A percentile compares a stretch with the other conserved stretches of the same genome.
Evolutionary conservation across 2,113 vertebrate genomes (phyloP).

Genomic region (Saccopteryx bilineata): DNA sequence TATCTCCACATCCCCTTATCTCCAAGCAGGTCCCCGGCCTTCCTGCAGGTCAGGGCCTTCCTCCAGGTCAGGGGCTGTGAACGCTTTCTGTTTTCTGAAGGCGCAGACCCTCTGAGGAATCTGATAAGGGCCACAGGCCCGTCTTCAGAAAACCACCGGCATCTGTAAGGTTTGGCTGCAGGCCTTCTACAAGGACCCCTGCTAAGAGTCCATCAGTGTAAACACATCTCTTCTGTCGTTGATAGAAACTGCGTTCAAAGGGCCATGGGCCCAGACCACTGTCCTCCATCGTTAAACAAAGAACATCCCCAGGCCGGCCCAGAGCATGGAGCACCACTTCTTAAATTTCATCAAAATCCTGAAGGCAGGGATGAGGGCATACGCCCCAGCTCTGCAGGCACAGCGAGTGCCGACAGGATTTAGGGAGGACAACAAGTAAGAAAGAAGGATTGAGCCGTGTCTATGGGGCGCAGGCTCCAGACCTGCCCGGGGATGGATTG

Average conservation of each 20-base stretch:
- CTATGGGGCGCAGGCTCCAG: neutral
- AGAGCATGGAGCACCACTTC: neutral
- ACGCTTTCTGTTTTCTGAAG: neutral
- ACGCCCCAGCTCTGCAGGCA: neutral
- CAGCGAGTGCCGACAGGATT: neutral
- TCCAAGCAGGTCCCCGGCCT: neutral
- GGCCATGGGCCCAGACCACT: rapidly evolving
- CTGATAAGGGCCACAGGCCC: neutral
- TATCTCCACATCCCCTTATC: neutral
- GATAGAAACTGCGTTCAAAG: neutral
- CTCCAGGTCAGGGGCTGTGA: neutral
- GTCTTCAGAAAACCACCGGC: neutral
- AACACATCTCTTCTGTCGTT: neutral
- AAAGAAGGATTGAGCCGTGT: neutral
- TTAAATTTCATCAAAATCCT: too few species aligned
- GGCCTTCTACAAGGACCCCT: neutral
- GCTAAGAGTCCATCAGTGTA: neutral
- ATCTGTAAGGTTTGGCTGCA: rapidly evolving
- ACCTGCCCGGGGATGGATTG: neutral
- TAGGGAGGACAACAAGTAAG: rapidly evolving
- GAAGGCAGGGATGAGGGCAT: too few species aligned
- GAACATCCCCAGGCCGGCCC: neutral
- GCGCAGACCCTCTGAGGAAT: neutral
- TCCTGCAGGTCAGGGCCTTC: neutral
- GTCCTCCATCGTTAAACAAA: neutral